phyloP scores from a whole-genome alignment of 2,888 invertebrate genomes.

The Nineta flava region DNA sequence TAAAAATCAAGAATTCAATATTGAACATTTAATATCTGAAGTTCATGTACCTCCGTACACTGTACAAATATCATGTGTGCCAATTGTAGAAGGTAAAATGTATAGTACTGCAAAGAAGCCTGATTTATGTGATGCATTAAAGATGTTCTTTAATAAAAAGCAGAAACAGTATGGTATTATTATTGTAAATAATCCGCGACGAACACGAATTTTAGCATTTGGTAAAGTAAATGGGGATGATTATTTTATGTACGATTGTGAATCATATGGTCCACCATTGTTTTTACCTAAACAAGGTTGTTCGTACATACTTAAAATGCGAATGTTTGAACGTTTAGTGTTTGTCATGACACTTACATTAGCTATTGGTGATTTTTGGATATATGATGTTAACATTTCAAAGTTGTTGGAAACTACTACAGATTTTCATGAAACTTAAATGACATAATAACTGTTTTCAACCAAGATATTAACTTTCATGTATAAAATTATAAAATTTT shows the following conservation, averaged over 20 bases:
- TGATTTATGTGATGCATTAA: conserved; percentile 44
- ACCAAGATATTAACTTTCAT: neutral
- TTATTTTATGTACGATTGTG: conserved; percentile 53
- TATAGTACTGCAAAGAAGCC: conserved; percentile 39
- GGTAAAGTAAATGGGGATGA: conserved; percentile 28
- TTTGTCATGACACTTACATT: conserved; percentile 46
- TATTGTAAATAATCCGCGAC: conserved; percentile 31
- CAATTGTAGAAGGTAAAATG: conserved; percentile 41
- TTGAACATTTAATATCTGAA: conserved; percentile 37
- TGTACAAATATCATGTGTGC: conserved; percentile 38
- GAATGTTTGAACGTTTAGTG: conserved; percentile 40
- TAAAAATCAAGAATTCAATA: conserved; percentile 36
- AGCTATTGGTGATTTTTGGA: conserved; percentile 26
- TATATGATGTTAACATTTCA: conserved; percentile 22
- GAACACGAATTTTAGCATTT: conserved; percentile 22
- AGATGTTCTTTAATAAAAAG: conserved; percentile 36
- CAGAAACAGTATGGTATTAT: conserved; percentile 36
- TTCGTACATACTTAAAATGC: conserved; percentile 41
- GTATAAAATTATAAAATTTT: no score
- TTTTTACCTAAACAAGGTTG: conserved; percentile 38
- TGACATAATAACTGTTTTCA: no score
- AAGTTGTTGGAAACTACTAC: conserved; percentile 9
- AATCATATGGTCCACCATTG: conserved; percentile 41
- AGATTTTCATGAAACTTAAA: neutral
- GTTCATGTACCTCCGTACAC: conserved; percentile 40